A percentile compares a stretch with the other conserved stretches of the same genome.
phyloP scores from a whole-genome alignment of 2,797 vertebrate genomes.

The Numenius phaeopus region DNA sequence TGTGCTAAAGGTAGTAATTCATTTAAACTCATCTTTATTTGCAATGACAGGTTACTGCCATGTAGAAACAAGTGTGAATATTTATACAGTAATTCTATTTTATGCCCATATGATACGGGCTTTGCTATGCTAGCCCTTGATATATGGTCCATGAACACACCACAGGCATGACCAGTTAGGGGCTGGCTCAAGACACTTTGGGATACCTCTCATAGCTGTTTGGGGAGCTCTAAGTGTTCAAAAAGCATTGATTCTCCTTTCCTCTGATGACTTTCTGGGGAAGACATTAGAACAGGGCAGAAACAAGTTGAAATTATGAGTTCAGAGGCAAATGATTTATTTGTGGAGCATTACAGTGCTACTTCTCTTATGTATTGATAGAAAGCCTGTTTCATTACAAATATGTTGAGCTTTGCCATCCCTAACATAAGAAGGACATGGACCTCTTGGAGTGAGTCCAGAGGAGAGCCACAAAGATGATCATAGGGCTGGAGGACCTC shows the following conservation, averaged over 20 bases:
- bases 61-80: background rate
- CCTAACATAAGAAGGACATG: no score
- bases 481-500: no score
- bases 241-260: background rate
- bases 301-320: background rate
- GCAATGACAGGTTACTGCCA: background rate
- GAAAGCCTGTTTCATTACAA: background rate
- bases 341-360: background rate
- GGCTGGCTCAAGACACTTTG: background rate
- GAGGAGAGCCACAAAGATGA: no score
- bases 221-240: background rate
- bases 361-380: background rate
- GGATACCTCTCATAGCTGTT: background rate
- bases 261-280: rapidly evolving
- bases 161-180: background rate
- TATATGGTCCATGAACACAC: background rate
- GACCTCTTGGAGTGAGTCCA: no score
- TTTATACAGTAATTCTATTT: background rate
- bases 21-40: background rate
- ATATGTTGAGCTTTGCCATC: background rate
- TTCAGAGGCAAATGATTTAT: background rate
- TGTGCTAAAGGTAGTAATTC: background rate
- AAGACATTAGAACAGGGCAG: background rate
- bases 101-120: background rate
- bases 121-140: background rate